These are phyloP conservation scores for Athalia rosae DNA, from an alignment of 2,888 invertebrate genomes.

Conservation along the genomic window DNA sequence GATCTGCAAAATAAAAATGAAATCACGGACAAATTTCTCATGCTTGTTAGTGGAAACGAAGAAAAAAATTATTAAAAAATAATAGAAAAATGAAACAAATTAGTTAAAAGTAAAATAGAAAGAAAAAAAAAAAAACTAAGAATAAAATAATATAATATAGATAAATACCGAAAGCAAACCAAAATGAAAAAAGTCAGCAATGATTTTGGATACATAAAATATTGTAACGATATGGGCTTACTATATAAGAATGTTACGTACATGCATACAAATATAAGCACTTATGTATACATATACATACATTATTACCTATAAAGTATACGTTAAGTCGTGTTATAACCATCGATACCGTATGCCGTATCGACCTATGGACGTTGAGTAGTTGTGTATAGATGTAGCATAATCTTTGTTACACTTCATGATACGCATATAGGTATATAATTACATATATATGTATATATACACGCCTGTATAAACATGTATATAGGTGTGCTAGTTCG, in stretches of 20 bases:
- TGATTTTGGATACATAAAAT: conserved; percentile 50
- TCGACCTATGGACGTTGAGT: conserved; percentile 62
- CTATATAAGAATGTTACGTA: conserved; percentile 44
- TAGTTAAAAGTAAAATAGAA: too few relatives aligned
- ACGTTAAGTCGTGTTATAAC: conserved; percentile 29
- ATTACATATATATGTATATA: conserved; percentile 6
- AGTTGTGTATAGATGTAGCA: conserved; percentile 57
- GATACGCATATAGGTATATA: neutral
- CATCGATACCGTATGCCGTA: conserved; percentile 19
- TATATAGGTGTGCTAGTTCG: conserved; percentile 53
- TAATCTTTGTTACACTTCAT: conserved; percentile 29
- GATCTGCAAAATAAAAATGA: conserved; percentile 36
- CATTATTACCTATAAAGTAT: conserved; percentile 10
- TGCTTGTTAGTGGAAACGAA: neutral
- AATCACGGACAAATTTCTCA: neutral
- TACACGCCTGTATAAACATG: neutral
- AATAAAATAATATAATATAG: neutral
- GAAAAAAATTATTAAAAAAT: neutral
- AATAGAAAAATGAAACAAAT: too few relatives aligned
- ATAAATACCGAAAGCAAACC: conserved; percentile 52
- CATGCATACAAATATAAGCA: conserved; percentile 33
- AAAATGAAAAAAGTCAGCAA: conserved; percentile 53
- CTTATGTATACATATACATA: conserved; percentile 26
- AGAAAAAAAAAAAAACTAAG: conserved; percentile 27
- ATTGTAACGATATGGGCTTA: conserved; percentile 50